A percentile compares a stretch with the other conserved stretches of the same genome.
phyloP scores from a whole-genome alignment of 2,113 vertebrate genomes.

The Murina feae region DNA sequence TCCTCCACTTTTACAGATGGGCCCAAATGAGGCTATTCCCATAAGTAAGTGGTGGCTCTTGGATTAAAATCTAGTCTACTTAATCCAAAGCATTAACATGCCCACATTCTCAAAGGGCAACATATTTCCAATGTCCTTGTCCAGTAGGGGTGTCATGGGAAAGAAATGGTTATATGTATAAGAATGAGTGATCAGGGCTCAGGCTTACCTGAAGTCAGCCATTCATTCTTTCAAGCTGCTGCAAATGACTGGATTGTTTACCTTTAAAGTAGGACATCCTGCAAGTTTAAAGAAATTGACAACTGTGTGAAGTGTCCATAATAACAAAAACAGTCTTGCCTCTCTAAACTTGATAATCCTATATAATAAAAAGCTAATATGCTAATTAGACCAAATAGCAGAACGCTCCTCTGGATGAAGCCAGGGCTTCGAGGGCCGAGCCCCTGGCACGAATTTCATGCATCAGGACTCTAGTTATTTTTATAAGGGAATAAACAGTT shows the following conservation, averaged over 20 bases:
- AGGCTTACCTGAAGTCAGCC: neutral
- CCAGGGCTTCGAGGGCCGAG: no score
- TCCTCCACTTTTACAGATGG: neutral
- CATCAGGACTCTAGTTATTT: no score
- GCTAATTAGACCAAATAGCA: no score
- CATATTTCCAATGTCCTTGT: neutral
- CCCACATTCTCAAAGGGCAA: neutral
- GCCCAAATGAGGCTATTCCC: neutral
- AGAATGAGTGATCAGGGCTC: neutral
- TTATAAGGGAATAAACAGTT: neutral
- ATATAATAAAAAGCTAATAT: no score
- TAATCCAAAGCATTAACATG: neutral
- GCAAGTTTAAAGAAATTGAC: neutral
- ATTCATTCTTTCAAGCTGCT: neutral
- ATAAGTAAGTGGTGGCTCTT: neutral
- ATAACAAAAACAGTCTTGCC: neutral
- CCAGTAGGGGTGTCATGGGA: neutral
- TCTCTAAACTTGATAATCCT: neutral
- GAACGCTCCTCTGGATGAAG: no score
- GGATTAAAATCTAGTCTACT: neutral
- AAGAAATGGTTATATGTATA: neutral
- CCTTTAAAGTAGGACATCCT: neutral
- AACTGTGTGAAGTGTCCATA: neutral
- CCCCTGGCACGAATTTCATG: no score
- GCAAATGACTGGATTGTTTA: neutral